A percentile compares a stretch with the other conserved stretches of the same genome.
Conservation (phyloP, 2,113 vertebrate genomes). For the Semnopithecus entellus region DNA sequence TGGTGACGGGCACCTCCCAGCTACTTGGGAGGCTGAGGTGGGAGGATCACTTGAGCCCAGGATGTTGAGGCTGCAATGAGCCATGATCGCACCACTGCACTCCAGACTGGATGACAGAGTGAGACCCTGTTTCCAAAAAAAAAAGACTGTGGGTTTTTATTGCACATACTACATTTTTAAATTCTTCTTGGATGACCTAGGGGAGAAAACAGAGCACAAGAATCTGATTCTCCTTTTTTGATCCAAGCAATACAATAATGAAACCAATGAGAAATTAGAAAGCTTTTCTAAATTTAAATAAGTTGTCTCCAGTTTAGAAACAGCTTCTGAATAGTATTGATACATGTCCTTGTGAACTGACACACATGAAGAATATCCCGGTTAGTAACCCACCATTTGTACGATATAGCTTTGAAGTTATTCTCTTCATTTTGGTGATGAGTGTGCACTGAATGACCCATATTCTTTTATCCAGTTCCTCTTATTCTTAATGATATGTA, state of each 20-base stretch:
- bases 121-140: neutral
- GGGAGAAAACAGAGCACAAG: slow-evolving; percentile 61
- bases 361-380: neutral
- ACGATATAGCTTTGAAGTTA: neutral
- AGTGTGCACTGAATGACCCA: neutral
- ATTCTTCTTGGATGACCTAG: slow-evolving; percentile 43
- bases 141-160: neutral
- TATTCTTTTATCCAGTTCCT: neutral
- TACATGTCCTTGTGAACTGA: neutral
- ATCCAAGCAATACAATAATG: neutral
- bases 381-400: neutral
- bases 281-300: slow-evolving; percentile 42
- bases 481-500: neutral
- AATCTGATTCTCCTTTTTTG: neutral
- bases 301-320: neutral
- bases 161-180: slow-evolving; percentile 8
- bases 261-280: slow-evolving; percentile 40
- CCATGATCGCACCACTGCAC: neutral
- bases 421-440: neutral
- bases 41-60: neutral
- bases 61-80: neutral
- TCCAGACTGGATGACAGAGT: neutral
- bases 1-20: neutral
- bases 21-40: neutral
- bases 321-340: neutral